phyloP scores from a whole-genome alignment of 2,113 vertebrate species.

The Podocnemis expansa region DNA sequence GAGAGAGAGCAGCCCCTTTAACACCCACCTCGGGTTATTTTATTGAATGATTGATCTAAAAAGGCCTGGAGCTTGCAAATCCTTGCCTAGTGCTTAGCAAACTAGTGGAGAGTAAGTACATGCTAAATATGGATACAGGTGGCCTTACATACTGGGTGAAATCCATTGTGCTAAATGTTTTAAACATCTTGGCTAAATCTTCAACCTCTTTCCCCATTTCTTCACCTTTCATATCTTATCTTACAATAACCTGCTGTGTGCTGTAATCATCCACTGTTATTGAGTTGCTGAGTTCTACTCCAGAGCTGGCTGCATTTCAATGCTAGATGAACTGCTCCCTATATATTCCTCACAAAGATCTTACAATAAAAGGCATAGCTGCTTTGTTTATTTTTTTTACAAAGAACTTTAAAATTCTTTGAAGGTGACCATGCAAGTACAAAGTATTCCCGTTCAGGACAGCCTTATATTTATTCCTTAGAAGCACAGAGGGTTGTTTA shows the following conservation, averaged over 20 bases:
- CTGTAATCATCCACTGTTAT: not conserved
- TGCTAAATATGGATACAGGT: not conserved
- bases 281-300: not conserved
- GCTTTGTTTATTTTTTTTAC: conserved; percentile 61
- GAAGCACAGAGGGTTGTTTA: conserved; percentile 71
- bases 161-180: not conserved
- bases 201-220: fast-evolving
- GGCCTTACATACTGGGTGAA: not conserved
- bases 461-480: conserved; percentile 70
- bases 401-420: conserved; percentile 69
- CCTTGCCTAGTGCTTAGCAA: not conserved
- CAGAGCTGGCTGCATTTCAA: not conserved
- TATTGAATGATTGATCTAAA: not conserved
- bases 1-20: not conserved
- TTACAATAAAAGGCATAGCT: not conserved
- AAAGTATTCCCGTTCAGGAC: conserved; percentile 73
- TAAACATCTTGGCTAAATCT: not conserved
- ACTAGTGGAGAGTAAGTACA: not conserved
- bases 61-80: not conserved
- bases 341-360: not conserved
- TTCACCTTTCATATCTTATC: not conserved
- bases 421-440: conserved; percentile 73
- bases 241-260: fast-evolving
- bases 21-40: not conserved
- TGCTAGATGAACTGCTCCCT: not conserved